Conservation (phyloP, 2,888 invertebrate genomes). For the Chaitophorus viminalis region DNA sequence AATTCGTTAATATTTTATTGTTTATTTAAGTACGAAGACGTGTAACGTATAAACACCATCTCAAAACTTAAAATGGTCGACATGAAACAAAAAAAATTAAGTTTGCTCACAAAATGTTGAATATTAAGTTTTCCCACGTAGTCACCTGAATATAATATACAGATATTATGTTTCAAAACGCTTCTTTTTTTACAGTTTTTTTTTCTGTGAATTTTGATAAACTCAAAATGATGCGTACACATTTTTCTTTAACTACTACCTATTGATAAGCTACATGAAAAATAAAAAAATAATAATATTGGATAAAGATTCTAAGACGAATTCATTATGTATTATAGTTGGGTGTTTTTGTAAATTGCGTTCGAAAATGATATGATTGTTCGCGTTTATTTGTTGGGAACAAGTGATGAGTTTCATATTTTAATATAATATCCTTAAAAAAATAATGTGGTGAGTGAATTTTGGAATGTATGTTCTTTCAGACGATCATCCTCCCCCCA, state of each 20-base stretch:
- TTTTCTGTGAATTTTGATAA: not conserved
- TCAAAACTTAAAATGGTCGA: not conserved
- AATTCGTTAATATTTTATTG: too few species aligned
- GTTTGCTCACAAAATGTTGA: not conserved
- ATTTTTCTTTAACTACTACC: too few species aligned
- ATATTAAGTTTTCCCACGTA: too few species aligned
- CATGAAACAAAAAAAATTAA: not conserved
- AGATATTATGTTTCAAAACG: not conserved
- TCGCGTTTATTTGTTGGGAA: conserved; percentile 5
- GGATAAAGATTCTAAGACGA: conserved; percentile 13
- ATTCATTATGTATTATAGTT: not conserved
- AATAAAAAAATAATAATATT: not conserved
- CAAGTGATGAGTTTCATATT: not conserved
- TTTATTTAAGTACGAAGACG: too few species aligned
- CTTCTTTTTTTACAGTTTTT: not conserved
- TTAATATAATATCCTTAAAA: conserved; percentile 1
- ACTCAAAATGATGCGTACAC: too few species aligned
- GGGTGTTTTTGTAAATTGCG: conserved; percentile 13
- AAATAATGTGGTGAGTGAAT: conserved; percentile 50
- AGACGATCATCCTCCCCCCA: conserved; percentile 98
- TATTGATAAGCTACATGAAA: too few species aligned
- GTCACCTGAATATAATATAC: too few species aligned
- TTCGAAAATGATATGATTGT: not conserved
- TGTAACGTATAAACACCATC: not conserved
- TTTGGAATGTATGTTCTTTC: conserved; percentile 70